phyloP scores from a whole-genome alignment of 2,797 vertebrate species.

The Xyrichtys novacula region DNA sequence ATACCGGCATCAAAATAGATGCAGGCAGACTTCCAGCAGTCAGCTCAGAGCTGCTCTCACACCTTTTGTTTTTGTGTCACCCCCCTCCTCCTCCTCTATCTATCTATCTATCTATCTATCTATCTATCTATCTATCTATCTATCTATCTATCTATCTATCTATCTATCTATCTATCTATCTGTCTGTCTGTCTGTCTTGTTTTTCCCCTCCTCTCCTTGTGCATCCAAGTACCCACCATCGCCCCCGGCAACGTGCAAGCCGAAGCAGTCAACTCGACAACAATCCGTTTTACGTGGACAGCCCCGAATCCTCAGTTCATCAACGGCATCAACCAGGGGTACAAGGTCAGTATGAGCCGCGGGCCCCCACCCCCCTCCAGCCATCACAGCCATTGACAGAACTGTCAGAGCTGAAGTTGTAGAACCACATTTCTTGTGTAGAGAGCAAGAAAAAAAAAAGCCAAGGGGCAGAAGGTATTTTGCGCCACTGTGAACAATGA shows the following conservation, averaged over 20 bases:
- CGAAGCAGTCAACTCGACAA: conserved; percentile 94
- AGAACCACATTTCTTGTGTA: conserved; percentile 37
- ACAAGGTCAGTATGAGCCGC: conserved; percentile 88
- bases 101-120: not conserved
- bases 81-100: conserved; percentile 1
- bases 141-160: not conserved
- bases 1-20: conserved; percentile 65
- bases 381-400: conserved; percentile 47
- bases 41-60: conserved; percentile 41
- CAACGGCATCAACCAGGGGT: conserved; percentile 99
- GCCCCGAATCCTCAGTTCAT: conserved; percentile 98
- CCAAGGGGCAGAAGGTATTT: conserved; percentile 48
- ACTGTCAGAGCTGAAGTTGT: conserved; percentile 58
- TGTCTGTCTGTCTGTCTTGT: not conserved
- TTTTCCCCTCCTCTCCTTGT: conserved; percentile 4
- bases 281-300: conserved; percentile 95
- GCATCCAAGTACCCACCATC: conserved; percentile 91
- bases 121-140: not conserved
- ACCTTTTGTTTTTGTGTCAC: conserved; percentile 21
- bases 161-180: not conserved
- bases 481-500: conserved; percentile 53
- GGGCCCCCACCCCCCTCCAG: not conserved
- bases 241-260: conserved; percentile 92
- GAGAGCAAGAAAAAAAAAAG: conserved; percentile 10
- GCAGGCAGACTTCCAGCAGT: conserved; percentile 50